Percentiles rank a stretch among this genome's conserved stretches.
phyloP scores from a whole-genome alignment of 2,888 invertebrate genomes.

The Stegana nigrithorax region DNA sequence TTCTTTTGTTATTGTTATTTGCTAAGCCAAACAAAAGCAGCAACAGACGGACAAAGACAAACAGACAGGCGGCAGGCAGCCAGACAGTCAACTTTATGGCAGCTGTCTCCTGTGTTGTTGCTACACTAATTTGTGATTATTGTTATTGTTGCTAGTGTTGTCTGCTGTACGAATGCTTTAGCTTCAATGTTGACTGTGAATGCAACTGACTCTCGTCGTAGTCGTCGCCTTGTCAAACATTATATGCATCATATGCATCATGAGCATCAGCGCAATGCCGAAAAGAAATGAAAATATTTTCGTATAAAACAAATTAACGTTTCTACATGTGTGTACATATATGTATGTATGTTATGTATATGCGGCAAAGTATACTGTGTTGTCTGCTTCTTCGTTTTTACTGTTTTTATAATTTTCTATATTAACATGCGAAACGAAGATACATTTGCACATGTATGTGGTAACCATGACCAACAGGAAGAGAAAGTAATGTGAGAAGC shows the following conservation, averaged over 20 bases:
- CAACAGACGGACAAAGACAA: not conserved
- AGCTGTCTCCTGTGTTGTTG: not conserved
- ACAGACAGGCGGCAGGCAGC: not conserved
- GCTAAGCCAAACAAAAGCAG: not conserved
- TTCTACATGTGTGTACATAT: not conserved
- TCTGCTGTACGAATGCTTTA: too few species aligned
- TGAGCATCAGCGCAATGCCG: too few species aligned
- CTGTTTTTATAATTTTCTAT: conserved; percentile 45
- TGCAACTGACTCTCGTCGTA: not conserved
- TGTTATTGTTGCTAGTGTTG: too few species aligned
- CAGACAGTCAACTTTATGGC: not conserved
- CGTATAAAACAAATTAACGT: not conserved
- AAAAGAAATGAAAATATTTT: not conserved
- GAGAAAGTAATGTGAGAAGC: conserved; percentile 53
- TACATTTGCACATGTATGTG: not conserved
- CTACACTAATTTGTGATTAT: not conserved
- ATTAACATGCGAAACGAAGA: conserved; percentile 38
- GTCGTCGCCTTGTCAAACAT: too few species aligned
- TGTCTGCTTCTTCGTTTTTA: not conserved
- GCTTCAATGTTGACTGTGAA: too few species aligned
- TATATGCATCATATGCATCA: not conserved
- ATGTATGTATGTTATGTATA: not conserved
- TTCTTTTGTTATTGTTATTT: not conserved
- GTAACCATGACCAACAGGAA: conserved; percentile 41
- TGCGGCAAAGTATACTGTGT: too few species aligned